phyloP scores from a whole-genome alignment of 2,888 invertebrate species.

The Drosophila eohydei region DNA sequence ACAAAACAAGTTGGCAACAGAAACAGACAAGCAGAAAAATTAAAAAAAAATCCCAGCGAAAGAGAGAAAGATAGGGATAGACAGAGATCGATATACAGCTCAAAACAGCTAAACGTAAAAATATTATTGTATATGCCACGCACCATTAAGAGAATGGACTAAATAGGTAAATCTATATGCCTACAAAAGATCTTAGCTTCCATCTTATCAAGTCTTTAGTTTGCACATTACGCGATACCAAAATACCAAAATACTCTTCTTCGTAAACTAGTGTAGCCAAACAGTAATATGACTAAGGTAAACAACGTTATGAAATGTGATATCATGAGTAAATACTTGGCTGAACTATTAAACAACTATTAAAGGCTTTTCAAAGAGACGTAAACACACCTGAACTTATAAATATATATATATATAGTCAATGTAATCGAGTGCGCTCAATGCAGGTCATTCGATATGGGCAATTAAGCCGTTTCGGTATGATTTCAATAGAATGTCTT shows the following conservation, averaged over 20 bases:
- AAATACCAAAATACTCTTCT: background rate
- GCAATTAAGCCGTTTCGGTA: too few species aligned
- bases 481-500: too few species aligned
- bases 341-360: background rate
- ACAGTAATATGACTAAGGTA: too few species aligned
- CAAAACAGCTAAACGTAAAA: too few species aligned
- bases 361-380: background rate
- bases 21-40: constrained; percentile 9
- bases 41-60: background rate
- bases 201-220: background rate
- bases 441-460: background rate
- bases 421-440: background rate
- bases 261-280: background rate
- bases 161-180: too few species aligned
- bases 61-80: background rate
- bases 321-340: background rate
- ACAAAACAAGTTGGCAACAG: constrained; percentile 16
- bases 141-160: background rate
- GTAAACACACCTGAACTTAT: background rate
- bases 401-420: background rate
- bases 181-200: background rate
- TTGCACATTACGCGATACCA: too few species aligned
- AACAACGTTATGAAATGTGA: background rate
- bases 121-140: background rate
- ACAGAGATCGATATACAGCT: background rate